Evolutionary conservation across 2,888 invertebrate genomes (phyloP).

Genomic region (Eledona agricola): DNA sequence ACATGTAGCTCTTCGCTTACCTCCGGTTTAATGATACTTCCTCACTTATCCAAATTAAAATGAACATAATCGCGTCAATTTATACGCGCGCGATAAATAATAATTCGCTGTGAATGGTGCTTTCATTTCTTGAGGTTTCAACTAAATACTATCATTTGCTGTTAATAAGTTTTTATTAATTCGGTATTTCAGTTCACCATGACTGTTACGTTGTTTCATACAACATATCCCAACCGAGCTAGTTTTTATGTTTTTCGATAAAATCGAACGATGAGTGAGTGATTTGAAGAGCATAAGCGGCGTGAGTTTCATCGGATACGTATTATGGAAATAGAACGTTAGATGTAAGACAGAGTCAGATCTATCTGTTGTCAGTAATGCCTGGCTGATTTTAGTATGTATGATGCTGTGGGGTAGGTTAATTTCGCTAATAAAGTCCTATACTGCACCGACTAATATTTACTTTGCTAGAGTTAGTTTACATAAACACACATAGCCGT

Average conservation of each 20-base stretch:
- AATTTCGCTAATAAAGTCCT: constrained; percentile 61
- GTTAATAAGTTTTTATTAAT: too few relatives aligned
- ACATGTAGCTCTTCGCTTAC: constrained; percentile 35
- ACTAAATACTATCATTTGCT: too few relatives aligned
- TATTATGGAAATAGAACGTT: too few relatives aligned
- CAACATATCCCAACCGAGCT: too few relatives aligned
- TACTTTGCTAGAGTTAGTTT: constrained; percentile 61
- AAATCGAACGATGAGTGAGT: too few relatives aligned
- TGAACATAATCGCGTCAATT: constrained; percentile 14
- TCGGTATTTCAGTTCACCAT: too few relatives aligned
- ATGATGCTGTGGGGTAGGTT: constrained; percentile 53
- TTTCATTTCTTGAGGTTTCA: too few relatives aligned
- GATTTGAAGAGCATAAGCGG: too few relatives aligned
- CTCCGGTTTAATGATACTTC: constrained; percentile 14
- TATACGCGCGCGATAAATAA: constrained; percentile 2
- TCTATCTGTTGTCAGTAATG: constrained; percentile 45
- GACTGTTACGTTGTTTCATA: too few relatives aligned
- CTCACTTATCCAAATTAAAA: constrained; percentile 28
- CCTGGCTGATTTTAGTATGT: constrained; percentile 49
- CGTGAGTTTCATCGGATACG: too few relatives aligned
- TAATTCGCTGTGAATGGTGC: constrained; percentile 44
- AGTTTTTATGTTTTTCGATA: too few relatives aligned
- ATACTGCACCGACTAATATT: constrained; percentile 58
- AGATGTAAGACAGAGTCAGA: too few relatives aligned
- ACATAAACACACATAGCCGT: constrained; percentile 57